Evolutionary conservation across 2,888 invertebrate species (phyloP).

Genomic region (Conomelus anceps): DNA sequence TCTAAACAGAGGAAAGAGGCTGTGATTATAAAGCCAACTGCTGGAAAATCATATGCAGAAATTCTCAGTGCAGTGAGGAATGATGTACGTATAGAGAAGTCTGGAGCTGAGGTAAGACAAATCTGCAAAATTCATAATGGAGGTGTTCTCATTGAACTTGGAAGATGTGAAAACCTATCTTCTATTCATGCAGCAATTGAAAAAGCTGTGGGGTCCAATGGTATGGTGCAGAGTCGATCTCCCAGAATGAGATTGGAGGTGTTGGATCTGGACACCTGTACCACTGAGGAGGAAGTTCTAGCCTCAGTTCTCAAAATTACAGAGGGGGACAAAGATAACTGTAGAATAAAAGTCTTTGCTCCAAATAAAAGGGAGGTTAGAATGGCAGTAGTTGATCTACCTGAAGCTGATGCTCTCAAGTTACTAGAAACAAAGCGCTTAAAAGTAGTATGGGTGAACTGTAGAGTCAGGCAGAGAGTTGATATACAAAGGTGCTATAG

Average conservation of each 20-base stretch:
- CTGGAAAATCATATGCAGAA: neutral
- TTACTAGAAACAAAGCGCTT: neutral
- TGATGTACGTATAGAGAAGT: neutral
- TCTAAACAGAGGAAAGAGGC: neutral
- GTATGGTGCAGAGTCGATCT: neutral
- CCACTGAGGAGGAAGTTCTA: neutral
- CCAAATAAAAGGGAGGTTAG: neutral
- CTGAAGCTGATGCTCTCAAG: neutral
- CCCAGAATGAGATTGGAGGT: neutral
- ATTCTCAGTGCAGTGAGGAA: neutral
- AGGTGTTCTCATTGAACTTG: neutral
- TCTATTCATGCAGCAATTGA: neutral
- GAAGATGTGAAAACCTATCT: neutral
- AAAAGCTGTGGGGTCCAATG: neutral
- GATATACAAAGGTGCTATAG: slow-evolving; percentile 17
- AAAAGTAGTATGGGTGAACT: neutral
- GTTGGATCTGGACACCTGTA: neutral
- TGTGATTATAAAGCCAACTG: neutral
- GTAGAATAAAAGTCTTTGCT: neutral
- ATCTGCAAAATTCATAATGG: neutral
- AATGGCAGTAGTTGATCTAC: neutral
- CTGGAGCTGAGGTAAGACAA: neutral
- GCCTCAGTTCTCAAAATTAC: neutral
- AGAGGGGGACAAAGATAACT: neutral
- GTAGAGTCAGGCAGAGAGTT: slow-evolving; percentile 8